Percentiles rank a stretch among this genome's conserved stretches.
Conservation (phyloP, 2,888 invertebrate species). For the Mechanitis messenoides region DNA sequence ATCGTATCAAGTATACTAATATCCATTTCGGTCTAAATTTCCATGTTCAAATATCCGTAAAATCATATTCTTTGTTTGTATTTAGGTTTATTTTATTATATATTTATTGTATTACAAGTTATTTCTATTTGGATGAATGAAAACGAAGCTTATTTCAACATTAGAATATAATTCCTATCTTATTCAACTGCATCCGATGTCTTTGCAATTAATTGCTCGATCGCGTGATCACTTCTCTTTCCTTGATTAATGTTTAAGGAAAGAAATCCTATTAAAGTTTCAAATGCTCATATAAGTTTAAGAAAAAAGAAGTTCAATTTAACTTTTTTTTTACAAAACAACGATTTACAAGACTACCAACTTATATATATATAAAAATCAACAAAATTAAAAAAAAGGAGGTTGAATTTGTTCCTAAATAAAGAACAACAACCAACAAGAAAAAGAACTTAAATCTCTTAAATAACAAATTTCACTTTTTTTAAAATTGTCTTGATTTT, state of each 20-base stretch:
- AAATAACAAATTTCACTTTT: too few species aligned
- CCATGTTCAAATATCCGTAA: constrained; percentile 16
- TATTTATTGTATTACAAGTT: background rate
- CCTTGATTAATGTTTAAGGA: constrained; percentile 17
- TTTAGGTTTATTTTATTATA: background rate
- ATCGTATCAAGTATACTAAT: constrained; percentile 14
- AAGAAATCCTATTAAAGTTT: constrained; percentile 7
- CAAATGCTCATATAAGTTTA: too few species aligned
- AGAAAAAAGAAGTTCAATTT: too few species aligned
- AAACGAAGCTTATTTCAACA: background rate
- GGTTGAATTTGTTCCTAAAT: too few species aligned
- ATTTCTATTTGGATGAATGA: background rate
- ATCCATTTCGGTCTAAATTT: constrained; percentile 13
- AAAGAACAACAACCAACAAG: too few species aligned
- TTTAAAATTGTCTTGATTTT: background rate
- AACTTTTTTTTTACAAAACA: too few species aligned
- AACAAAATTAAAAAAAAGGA: too few species aligned
- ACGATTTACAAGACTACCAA: too few species aligned
- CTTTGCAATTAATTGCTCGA: constrained; percentile 27
- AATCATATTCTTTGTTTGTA: constrained; percentile 18
- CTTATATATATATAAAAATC: too few species aligned
- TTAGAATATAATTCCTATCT: constrained; percentile 23
- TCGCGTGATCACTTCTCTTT: constrained; percentile 23
- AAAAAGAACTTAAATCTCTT: too few species aligned
- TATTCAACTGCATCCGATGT: constrained; percentile 23